Evolutionary conservation across 1,140 invertebrate genomes (phyloP).

Genomic region (Cydia strobilella): DNA sequence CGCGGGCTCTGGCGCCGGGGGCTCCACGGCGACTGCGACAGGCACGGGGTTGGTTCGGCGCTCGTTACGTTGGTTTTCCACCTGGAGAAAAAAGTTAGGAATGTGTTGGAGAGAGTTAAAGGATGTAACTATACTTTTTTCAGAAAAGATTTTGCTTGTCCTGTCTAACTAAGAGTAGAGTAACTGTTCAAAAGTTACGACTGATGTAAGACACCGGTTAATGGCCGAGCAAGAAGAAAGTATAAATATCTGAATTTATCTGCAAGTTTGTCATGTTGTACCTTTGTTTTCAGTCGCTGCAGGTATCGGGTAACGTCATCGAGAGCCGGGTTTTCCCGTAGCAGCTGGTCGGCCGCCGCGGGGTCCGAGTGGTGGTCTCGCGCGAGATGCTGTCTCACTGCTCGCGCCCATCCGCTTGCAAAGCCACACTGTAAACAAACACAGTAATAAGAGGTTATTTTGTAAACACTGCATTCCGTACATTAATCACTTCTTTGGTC

Average conservation of each 20-base stretch:
- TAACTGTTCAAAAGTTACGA: too few species aligned
- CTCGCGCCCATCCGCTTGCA: conserved; percentile 87
- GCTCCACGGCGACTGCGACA: conserved; percentile 38
- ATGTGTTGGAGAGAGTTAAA: not conserved
- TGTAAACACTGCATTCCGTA: not conserved
- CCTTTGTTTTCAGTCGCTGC: conserved; percentile 84
- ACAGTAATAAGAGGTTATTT: too few species aligned
- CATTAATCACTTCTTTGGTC: too few species aligned
- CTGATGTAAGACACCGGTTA: too few species aligned
- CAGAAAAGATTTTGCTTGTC: not conserved
- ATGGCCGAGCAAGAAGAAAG: too few species aligned
- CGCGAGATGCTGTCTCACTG: conserved; percentile 86
- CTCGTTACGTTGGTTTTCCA: conserved; percentile 57
- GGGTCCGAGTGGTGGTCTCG: conserved; percentile 83
- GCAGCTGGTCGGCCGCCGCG: conserved; percentile 81
- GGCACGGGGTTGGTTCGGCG: conserved; percentile 38
- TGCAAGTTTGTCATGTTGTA: conserved; percentile 42
- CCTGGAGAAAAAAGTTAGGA: conserved; percentile 41
- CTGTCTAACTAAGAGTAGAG: too few species aligned
- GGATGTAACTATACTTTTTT: not conserved
- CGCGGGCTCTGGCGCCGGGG: conserved; percentile 46
- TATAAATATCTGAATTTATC: too few species aligned
- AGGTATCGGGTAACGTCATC: conserved; percentile 87
- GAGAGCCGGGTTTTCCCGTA: conserved; percentile 85
- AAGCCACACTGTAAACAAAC: conserved; percentile 82